Evolutionary conservation across 2,797 vertebrate genomes (phyloP).

Genomic region (Lithobates sylvaticus): DNA sequence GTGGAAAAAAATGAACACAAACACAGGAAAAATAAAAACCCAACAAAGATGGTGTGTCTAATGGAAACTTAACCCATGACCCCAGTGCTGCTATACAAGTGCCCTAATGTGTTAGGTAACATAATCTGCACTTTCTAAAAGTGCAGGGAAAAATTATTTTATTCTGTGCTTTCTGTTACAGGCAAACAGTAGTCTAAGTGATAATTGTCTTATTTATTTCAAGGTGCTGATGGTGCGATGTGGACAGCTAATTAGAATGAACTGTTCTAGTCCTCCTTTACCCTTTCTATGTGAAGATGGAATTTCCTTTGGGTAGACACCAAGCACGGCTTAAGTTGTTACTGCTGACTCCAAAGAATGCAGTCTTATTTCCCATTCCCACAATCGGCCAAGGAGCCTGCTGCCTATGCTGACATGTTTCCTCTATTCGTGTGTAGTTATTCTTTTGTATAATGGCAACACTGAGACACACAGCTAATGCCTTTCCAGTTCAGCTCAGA

Average conservation of each 20-base stretch:
- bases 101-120: no score
- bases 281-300: constrained; percentile 58
- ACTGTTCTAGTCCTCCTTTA: constrained; percentile 61
- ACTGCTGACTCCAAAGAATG: constrained; percentile 60
- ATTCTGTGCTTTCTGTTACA: no score
- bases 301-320: constrained; percentile 67
- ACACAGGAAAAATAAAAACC: no score
- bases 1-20: no score
- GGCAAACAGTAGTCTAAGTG: no score
- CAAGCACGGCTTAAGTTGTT: constrained; percentile 39
- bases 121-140: no score
- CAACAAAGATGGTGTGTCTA: no score
- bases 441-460: constrained; percentile 42
- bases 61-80: no score
- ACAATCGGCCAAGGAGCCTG: constrained; percentile 57
- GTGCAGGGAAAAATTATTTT: no score
- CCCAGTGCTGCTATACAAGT: no score
- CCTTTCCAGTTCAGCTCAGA: constrained; percentile 48
- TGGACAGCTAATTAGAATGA: constrained; percentile 66
- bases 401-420: constrained; percentile 62
- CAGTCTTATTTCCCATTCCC: constrained; percentile 63
- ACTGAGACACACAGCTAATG: constrained; percentile 55
- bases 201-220: background rate
- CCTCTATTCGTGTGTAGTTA: constrained; percentile 54
- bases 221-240: constrained; percentile 28